phyloP scores from a whole-genome alignment of 2,888 invertebrate species.

The Cryptocephalus primarius region DNA sequence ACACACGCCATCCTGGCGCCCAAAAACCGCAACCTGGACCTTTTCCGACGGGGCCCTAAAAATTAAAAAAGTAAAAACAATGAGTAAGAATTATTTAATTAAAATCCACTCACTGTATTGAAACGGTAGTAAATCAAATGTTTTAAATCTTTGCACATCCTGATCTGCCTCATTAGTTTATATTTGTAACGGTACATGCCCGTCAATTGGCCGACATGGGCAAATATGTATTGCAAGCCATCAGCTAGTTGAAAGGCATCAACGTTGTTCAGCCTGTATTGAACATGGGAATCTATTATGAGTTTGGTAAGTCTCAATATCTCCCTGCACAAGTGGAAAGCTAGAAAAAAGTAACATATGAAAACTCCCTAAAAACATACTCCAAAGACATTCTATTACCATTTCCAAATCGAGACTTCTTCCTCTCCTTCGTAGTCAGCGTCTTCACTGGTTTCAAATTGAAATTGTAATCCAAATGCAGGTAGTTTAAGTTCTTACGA shows the following conservation, averaged over 20 bases:
- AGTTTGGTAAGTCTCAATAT: slow-evolving; percentile 96
- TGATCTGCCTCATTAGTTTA: slow-evolving; percentile 95
- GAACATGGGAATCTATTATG: slow-evolving; percentile 98
- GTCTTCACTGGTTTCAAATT: slow-evolving; percentile 99
- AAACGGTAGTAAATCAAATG: slow-evolving; percentile 99
- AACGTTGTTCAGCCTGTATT: slow-evolving; percentile 97
- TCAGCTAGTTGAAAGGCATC: slow-evolving; percentile 98
- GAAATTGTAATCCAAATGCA: slow-evolving; percentile 99
- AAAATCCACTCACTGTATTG: slow-evolving; percentile 68
- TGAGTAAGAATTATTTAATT: background rate
- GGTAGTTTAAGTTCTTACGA: slow-evolving; percentile 97
- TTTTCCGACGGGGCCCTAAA: slow-evolving; percentile 91
- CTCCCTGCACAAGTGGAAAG: slow-evolving; percentile 98
- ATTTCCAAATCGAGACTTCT: slow-evolving; percentile 95
- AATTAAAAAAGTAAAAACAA: slow-evolving; percentile 1
- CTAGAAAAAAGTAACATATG: slow-evolving; percentile 38
- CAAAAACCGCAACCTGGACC: slow-evolving; percentile 98
- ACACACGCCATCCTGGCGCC: slow-evolving; percentile 99
- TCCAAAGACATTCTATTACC: slow-evolving; percentile 40
- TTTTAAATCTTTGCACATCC: slow-evolving; percentile 99
- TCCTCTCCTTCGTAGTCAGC: slow-evolving; percentile 96
- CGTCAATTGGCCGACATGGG: slow-evolving; percentile 97
- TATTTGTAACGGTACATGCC: slow-evolving; percentile 99
- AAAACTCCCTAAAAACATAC: background rate
- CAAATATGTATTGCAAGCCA: slow-evolving; percentile 97